Percentiles rank a stretch among this genome's conserved stretches.
These are phyloP conservation scores for Zosterops japonicus DNA, from an alignment of 2,113 vertebrate species.

Conservation along the genomic window DNA sequence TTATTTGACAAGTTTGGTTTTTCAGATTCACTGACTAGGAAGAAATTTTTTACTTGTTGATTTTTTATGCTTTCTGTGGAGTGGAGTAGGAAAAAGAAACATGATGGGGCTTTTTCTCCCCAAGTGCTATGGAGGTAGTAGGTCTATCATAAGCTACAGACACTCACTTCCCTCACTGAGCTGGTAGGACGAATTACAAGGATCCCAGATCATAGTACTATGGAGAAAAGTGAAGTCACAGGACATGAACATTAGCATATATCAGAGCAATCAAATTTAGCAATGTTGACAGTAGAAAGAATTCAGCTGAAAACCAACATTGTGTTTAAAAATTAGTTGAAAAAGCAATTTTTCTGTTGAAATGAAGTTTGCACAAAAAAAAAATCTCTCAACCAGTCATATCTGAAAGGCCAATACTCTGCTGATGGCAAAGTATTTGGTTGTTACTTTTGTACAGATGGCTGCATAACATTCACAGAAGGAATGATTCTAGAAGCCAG, in stretches of 20 bases:
- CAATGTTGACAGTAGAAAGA: neutral
- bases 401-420: slow-evolving; percentile 22
- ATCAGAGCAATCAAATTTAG: neutral
- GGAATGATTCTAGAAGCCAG: slow-evolving; percentile 41
- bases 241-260: neutral
- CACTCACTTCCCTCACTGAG: neutral
- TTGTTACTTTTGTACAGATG: slow-evolving; percentile 63
- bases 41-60: neutral
- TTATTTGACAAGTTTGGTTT: neutral
- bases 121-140: neutral
- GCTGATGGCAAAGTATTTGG: slow-evolving; percentile 30
- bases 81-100: neutral
- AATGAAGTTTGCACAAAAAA: neutral
- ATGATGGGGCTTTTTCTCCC: rapidly evolving
- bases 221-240: neutral
- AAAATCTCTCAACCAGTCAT: neutral
- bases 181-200: neutral
- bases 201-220: neutral
- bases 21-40: neutral
- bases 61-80: neutral
- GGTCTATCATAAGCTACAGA: neutral
- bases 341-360: neutral
- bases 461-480: slow-evolving; percentile 61
- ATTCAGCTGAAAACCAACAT: neutral
- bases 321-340: neutral